A percentile compares a stretch with the other conserved stretches of the same genome.
Conservation (phyloP, 2,888 invertebrate genomes). For the Palloptera scutellata region DNA sequence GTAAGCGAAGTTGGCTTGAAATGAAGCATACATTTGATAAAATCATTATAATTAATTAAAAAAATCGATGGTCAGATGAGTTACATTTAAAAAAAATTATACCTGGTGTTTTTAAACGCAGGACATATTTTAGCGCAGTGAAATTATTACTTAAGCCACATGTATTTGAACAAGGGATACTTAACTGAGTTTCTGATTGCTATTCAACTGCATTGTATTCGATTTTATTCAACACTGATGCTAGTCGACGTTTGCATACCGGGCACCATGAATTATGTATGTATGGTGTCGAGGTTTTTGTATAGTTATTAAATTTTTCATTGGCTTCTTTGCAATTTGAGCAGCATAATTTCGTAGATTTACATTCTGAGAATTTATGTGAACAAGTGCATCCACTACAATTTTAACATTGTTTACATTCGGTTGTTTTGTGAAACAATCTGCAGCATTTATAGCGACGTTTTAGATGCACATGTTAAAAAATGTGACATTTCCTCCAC, state of each 20-base stretch:
- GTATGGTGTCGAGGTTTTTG: too few relatives aligned
- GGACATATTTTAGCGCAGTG: conserved; percentile 1
- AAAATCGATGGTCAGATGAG: too few relatives aligned
- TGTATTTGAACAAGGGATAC: not conserved
- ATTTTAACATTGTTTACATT: not conserved
- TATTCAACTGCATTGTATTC: not conserved
- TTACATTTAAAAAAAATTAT: too few relatives aligned
- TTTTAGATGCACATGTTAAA: not conserved
- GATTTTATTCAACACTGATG: not conserved
- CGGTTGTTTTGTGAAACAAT: conserved; percentile 4
- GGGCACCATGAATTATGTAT: too few relatives aligned
- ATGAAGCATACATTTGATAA: too few relatives aligned
- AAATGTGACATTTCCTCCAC: not conserved
- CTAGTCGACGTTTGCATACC: not conserved
- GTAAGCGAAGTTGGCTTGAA: too few relatives aligned
- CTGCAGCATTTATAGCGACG: not conserved
- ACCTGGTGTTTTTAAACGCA: not conserved
- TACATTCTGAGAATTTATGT: not conserved
- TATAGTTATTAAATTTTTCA: not conserved
- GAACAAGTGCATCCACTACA: not conserved
- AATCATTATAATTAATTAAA: too few relatives aligned
- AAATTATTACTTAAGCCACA: conserved; percentile 2
- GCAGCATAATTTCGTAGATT: not conserved
- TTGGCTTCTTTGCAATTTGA: not conserved
- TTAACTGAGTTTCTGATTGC: not conserved